Evolutionary conservation across 1,140 invertebrate genomes (phyloP), one percentile per base, ranked within the genome.

Genomic region (Drosophila ficusphila): DNA sequence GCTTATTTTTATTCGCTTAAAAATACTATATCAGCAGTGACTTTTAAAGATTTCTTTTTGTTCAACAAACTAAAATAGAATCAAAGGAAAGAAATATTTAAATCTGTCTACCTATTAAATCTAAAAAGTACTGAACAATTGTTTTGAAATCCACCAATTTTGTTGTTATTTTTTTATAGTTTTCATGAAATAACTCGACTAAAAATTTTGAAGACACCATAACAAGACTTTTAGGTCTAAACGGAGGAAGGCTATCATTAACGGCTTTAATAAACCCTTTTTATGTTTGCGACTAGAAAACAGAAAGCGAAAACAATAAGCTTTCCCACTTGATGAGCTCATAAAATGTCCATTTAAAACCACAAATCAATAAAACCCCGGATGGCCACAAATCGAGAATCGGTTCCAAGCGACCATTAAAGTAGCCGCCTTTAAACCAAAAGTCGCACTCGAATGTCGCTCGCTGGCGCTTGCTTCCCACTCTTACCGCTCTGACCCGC

Each of bases 401-500:
- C 54, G 31, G 41, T 39, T 44, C 51, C 29, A 5, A 42, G 48
- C 42, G 39, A 14, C 44, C 38, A 68, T 60, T 69, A 49, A 44
- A 44, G 69, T 31, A 68, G 18, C 31, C 58, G 74, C 75, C 62
- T 71, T 61, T 61, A 49, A 19, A 83, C 38, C 8, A 29, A 58
- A 51, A 76, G 48, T 34, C 60, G 72, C 65, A 72, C 65, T 61
- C 31, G 56, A 77, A 64, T 71, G 53, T 57, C 53, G 71, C 64
- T 52, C 27, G 70, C 79, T 79, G 57, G 70, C 58, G 75, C 79
- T 78, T 78, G 79, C 70, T 78, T 60, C 41, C 21, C 42, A 11
- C 46, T 25, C 8, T 31, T 16, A n/a, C 38, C 27, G 21, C 56
- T 42, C 34, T 23, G 19, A 34, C 12, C 18, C 19, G 39, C 39